Percentiles rank a stretch among this genome's conserved stretches.
Conservation (phyloP, 2,797 vertebrate species). For the Orestias chungarensis region DNA sequence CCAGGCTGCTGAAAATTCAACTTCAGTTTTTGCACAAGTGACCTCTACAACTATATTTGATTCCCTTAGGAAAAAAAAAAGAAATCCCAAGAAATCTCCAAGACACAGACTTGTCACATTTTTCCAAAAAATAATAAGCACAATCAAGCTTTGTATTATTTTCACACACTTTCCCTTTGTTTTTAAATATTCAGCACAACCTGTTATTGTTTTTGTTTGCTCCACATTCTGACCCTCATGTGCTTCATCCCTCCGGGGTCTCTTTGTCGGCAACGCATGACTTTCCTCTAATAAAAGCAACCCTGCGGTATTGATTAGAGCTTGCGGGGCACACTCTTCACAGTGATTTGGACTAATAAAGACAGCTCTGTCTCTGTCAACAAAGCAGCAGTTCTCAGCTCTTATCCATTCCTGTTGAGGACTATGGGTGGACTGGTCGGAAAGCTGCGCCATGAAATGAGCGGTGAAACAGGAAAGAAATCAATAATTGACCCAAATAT, state of each 20-base stretch:
- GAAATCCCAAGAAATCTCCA: conserved; percentile 6
- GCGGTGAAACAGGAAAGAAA: conserved; percentile 51
- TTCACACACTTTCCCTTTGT: conserved; percentile 9
- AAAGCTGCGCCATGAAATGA: conserved; percentile 59
- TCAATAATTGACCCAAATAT: conserved; percentile 72
- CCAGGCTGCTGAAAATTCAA: neutral
- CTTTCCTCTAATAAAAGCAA: conserved; percentile 14
- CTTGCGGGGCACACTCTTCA: conserved; percentile 7
- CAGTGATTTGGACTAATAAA: conserved; percentile 37
- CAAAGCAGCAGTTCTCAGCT: conserved; percentile 36
- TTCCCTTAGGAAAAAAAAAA: conserved; percentile 3
- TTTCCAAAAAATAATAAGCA: conserved; percentile 4
- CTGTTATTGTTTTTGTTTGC: neutral
- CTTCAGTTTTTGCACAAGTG: neutral
- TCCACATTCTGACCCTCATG: conserved; percentile 7
- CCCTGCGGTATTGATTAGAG: conserved; percentile 36
- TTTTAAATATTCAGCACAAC: neutral
- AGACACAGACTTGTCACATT: conserved; percentile 13
- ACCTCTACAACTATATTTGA: neutral
- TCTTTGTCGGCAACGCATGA: conserved; percentile 25
- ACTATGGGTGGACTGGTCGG: conserved; percentile 45
- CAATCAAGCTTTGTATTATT: conserved; percentile 9
- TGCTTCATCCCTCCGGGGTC: conserved; percentile 5
- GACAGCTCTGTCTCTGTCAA: conserved; percentile 40
- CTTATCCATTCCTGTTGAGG: conserved; percentile 50